Evolutionary conservation across 2,888 invertebrate species (phyloP), one percentile per base, ranked within the genome.

Genomic region (Aporophyla nigra): DNA sequence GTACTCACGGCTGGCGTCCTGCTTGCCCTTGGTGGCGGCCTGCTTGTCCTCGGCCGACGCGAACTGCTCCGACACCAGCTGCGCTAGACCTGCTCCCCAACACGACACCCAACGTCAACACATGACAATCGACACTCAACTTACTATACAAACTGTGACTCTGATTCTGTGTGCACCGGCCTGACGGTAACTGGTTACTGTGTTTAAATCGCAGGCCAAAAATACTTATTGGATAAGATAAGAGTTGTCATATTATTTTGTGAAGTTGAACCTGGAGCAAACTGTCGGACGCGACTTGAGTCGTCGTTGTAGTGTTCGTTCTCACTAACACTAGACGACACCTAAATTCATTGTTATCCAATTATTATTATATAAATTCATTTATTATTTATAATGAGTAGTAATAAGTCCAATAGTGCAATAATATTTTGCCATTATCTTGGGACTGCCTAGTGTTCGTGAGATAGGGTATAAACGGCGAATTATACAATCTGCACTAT

Each of bases 51-150:
- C 95, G 62, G 89, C 86, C 80, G 94, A 91, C 80, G 89, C 86
- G 93, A 95, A 95, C 93, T 96, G 96, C 76, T 96, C 96, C 87
- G 95, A 93, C 90, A 96, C 94, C 88, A 96, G 93, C 93, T 95
- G 96, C 91, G 96, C 94, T 76, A 96, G 93, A 93, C 95, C 96
- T 95, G 94, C 56, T 40, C 80, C 62, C 71, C 81, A 51, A 76
- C 71, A 67, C 54, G 27, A 51, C 78, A 74, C 82, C 58, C 69
- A 69, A 62, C 54, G 51, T 63, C 74, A 74, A 54, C 72, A 76
- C 82, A 46, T 63, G 53, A 77, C 76, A 71, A 78, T 75, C 46
- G 70, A 59, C 69, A 81, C 69, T 65, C 59, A 54, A 54, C 78
- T 7, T 21, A 53, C 43, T 16, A 0, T 14, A 40, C 40, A 2